Evolutionary conservation across 2,797 vertebrate species (phyloP).

Genomic region (Cryptoblepharus egeriae): DNA sequence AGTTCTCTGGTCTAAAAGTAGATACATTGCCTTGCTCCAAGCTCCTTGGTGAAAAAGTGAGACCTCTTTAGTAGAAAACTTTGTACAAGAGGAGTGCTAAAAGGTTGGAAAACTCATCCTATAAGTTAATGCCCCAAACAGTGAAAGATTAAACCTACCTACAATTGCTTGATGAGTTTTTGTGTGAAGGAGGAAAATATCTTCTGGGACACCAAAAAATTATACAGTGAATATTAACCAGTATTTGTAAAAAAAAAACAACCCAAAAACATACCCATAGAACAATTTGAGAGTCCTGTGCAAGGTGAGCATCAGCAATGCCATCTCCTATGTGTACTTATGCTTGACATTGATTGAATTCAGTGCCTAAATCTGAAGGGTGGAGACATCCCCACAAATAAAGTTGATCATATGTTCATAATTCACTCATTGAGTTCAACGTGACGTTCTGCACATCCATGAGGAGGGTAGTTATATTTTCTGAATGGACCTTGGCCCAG

Average conservation of each 20-base stretch:
- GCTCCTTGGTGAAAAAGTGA: not conserved
- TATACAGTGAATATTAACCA: conserved; percentile 46
- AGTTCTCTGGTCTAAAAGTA: not conserved
- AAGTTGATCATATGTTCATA: conserved; percentile 68
- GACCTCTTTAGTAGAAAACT: conserved; percentile 43
- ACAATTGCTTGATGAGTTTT: conserved; percentile 21
- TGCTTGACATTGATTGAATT: conserved; percentile 38
- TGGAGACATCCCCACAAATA: conserved; percentile 23
- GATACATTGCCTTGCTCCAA: not conserved
- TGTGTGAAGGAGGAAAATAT: conserved; percentile 39
- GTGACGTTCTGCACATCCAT: conserved; percentile 69
- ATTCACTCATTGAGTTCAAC: conserved; percentile 73
- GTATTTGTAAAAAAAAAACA: conserved; percentile 47
- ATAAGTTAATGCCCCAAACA: conserved; percentile 37
- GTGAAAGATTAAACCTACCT: conserved; percentile 30
- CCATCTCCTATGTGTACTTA: conserved; percentile 50
- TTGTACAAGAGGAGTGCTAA: conserved; percentile 22
- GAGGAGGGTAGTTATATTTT: conserved; percentile 76
- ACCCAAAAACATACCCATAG: too few relatives aligned
- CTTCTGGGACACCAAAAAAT: conserved; percentile 27
- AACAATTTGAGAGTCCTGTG: conserved; percentile 40
- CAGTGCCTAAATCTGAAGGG: conserved; percentile 64
- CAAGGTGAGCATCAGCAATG: conserved; percentile 43
- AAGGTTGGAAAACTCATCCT: not conserved
- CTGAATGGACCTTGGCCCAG: conserved; percentile 81